Conservation (phyloP, 92 coral and sea anemone species). For the Zoanthus gigantus region DNA sequence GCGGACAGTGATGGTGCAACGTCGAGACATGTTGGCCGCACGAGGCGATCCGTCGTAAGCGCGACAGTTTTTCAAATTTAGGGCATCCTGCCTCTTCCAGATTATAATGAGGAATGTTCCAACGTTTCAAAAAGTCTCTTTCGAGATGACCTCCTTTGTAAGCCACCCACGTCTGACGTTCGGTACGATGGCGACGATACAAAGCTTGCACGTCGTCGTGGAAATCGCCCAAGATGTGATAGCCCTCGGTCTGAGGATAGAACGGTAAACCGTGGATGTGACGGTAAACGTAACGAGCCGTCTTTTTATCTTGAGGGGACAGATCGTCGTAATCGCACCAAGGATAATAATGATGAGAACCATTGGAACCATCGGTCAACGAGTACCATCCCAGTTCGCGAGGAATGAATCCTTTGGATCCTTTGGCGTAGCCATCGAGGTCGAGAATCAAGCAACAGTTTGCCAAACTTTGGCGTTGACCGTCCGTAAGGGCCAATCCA, state of each 20-base stretch:
- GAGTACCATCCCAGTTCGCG: constrained; percentile 23
- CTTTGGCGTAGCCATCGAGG: constrained; percentile 15
- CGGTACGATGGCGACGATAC: not conserved
- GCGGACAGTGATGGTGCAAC: constrained; percentile 9
- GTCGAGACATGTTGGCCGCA: constrained; percentile 9
- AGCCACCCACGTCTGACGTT: not conserved
- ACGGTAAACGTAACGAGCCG: constrained; percentile 4
- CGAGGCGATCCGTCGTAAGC: constrained; percentile 4
- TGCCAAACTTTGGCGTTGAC: constrained; percentile 12
- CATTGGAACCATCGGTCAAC: not conserved
- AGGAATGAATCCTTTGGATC: not conserved
- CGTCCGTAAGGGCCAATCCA: constrained; percentile 7
- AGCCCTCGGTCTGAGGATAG: not conserved
- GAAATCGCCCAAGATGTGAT: not conserved
- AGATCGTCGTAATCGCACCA: constrained; percentile 1
- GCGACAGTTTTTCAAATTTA: constrained; percentile 10
- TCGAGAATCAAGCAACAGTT: not conserved
- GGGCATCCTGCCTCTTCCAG: not conserved
- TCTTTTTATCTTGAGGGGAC: not conserved
- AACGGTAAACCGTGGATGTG: constrained; percentile 24
- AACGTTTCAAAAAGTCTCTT: not conserved
- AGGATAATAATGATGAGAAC: constrained; percentile 26
- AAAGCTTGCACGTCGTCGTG: not conserved
- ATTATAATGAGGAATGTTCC: constrained; percentile 20
- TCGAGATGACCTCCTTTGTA: not conserved